A percentile compares a stretch with the other conserved stretches of the same genome.
These are phyloP conservation scores for Tigriopus californicus DNA, from an alignment of 2,888 invertebrate species.

Conservation along the genomic window DNA sequence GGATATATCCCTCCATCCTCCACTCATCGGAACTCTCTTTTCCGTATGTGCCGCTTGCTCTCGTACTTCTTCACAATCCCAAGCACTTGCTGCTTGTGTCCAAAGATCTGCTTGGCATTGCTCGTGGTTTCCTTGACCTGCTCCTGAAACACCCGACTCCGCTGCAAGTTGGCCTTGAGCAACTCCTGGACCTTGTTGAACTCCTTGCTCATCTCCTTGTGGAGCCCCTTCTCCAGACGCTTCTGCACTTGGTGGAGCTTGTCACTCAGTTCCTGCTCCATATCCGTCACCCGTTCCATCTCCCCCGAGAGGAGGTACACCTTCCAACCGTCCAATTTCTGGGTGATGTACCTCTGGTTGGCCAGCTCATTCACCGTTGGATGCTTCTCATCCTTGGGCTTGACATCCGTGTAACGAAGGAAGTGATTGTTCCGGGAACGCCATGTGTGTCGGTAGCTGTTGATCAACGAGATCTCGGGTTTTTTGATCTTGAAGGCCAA, in stretches of 20 bases:
- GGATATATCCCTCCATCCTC: too few species aligned
- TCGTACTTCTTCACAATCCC: background rate
- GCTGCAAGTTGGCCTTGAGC: conserved; percentile 5
- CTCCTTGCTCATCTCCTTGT: background rate
- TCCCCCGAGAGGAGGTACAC: background rate
- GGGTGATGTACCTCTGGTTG: conserved; percentile 6
- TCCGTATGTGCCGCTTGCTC: background rate
- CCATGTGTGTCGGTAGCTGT: conserved; percentile 5
- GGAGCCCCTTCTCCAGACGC: background rate
- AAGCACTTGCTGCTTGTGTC: background rate
- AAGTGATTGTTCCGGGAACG: conserved; percentile 14
- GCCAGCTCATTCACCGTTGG: conserved; percentile 15
- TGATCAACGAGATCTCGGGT: background rate
- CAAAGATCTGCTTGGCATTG: background rate
- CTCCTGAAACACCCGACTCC: conserved; percentile 2
- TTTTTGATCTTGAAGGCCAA: background rate
- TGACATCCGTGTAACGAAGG: conserved; percentile 7
- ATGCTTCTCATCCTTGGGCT: conserved; percentile 1
- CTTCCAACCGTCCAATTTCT: conserved; percentile 14
- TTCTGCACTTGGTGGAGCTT: background rate
- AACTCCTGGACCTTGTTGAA: conserved; percentile 5
- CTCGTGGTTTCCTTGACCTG: background rate
- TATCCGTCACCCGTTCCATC: conserved; percentile 11
- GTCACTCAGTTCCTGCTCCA: conserved; percentile 3
- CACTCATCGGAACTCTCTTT: background rate